phyloP scores from a whole-genome alignment of 1,140 invertebrate species.

The Procambarus clarkii region DNA sequence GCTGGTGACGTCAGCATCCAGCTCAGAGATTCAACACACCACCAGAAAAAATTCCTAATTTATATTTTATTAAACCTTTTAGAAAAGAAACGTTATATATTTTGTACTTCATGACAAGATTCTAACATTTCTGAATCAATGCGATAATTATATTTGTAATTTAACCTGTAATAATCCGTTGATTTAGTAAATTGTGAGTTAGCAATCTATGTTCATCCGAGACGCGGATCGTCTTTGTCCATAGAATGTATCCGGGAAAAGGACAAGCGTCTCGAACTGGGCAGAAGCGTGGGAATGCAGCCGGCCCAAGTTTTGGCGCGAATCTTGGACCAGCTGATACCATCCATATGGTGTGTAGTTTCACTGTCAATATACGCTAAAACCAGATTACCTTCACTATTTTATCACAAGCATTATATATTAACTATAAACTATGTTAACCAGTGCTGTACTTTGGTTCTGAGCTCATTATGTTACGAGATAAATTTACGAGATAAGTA shows the following conservation, averaged over 20 bases:
- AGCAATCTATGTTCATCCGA: not conserved
- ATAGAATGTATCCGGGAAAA: not conserved
- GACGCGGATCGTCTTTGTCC: conserved; percentile 37
- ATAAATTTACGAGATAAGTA: too few species aligned
- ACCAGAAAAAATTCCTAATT: not conserved
- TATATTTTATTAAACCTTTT: not conserved
- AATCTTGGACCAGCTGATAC: conserved; percentile 25
- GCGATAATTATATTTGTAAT: not conserved
- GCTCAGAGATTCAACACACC: not conserved
- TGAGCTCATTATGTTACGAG: too few species aligned
- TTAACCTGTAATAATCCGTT: not conserved
- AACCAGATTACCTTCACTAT: not conserved
- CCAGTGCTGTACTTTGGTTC: too few species aligned
- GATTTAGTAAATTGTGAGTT: not conserved
- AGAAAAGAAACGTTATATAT: too few species aligned
- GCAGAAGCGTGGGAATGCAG: conserved; percentile 65
- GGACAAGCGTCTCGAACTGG: conserved; percentile 30
- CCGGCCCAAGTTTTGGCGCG: conserved; percentile 61
- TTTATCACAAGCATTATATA: too few species aligned
- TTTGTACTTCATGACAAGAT: not conserved
- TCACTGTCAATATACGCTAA: not conserved
- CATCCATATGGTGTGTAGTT: conserved; percentile 24
- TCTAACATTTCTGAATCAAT: not conserved
- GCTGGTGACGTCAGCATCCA: conserved; percentile 1
- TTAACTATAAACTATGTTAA: too few species aligned